Conservation (phyloP, 2,888 invertebrate genomes). For the Ecliptopera silaceata region DNA sequence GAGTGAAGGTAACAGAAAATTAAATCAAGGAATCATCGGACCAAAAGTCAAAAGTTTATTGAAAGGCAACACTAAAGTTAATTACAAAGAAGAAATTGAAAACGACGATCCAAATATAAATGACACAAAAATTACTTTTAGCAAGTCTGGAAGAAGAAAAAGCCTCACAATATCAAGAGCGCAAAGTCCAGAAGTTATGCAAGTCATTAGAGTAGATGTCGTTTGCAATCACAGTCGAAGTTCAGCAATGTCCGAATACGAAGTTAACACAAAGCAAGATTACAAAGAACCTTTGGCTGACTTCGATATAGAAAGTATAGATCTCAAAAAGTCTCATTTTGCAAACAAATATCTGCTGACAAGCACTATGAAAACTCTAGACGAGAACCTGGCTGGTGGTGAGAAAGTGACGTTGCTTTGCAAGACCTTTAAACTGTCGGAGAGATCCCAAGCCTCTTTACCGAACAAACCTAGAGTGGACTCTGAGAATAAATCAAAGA, state of each 20-base stretch:
- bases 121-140: conserved; percentile 61
- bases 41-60: conserved; percentile 38
- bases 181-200: conserved; percentile 75
- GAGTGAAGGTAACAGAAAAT: conserved; percentile 41
- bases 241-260: conserved; percentile 50
- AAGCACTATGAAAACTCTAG: conserved; percentile 67
- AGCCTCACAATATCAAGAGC: conserved; percentile 73
- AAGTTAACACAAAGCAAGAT: conserved; percentile 51
- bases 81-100: conserved; percentile 36
- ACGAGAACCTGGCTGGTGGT: conserved; percentile 65
- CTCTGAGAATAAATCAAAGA: conserved; percentile 28
- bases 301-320: conserved; percentile 41
- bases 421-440: conserved; percentile 70
- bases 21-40: conserved; percentile 35
- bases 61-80: conserved; percentile 35
- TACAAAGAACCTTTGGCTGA: conserved; percentile 28
- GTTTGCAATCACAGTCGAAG: conserved; percentile 62
- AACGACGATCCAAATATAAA: conserved; percentile 40
- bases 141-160: conserved; percentile 66
- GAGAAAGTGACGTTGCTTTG: conserved; percentile 75
- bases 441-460: conserved; percentile 46
- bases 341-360: conserved; percentile 68
- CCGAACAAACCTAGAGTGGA: conserved; percentile 32
- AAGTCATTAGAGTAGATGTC: conserved; percentile 78
- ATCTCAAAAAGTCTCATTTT: conserved; percentile 53